Evolutionary conservation across 2,888 invertebrate genomes (phyloP), one percentile per base, ranked within the genome.

Genomic region (Phyllotreta striolata): DNA sequence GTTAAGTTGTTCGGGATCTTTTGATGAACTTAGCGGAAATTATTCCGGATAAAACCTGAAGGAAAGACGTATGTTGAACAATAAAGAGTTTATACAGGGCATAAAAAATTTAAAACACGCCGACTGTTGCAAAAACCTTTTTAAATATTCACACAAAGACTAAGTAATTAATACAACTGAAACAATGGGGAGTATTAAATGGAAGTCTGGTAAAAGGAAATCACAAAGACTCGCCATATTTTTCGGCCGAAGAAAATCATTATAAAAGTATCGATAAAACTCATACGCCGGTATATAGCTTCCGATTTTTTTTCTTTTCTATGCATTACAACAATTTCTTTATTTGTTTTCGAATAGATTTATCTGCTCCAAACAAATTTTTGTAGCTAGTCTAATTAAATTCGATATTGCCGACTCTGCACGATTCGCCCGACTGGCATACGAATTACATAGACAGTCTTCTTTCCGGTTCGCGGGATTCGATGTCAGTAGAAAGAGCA

Each of bases 401-500:
- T 24, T 24, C 24, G 24, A 24, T 24, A 4, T 24, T 24, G 24
- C 24, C 4, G 24, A 24, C 1, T 24, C 24, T 3, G 24, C 24
- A 3, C 24, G 4, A 41, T 41, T 2, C 41, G 4, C 41, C 10
- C 13, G 7, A 49, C 52, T 13, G 38, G 52, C 52, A 52, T 8
- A 52, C 9, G 10, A 38, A 38, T 12, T 51, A 12, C 34, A 37
- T 34, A 14, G 7, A 44, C 10, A 7, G 14, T 14, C 52, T 34
- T 52, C 14, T 41, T n/a, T 12, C 39, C 12, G 52, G 5, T 52
- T 38, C 52, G 39, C 6, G 10, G 38, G 52, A 12, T 34, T 12
- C 34, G 10, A 52, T 52, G 52, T 52, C 52, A 52, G 6, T 38
- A 52, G 13, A 39, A 52, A 52, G 8, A 52, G 39, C 39, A 52